phyloP scores from a whole-genome alignment of 2,113 vertebrate species.

The Prionailurus bengalensis region DNA sequence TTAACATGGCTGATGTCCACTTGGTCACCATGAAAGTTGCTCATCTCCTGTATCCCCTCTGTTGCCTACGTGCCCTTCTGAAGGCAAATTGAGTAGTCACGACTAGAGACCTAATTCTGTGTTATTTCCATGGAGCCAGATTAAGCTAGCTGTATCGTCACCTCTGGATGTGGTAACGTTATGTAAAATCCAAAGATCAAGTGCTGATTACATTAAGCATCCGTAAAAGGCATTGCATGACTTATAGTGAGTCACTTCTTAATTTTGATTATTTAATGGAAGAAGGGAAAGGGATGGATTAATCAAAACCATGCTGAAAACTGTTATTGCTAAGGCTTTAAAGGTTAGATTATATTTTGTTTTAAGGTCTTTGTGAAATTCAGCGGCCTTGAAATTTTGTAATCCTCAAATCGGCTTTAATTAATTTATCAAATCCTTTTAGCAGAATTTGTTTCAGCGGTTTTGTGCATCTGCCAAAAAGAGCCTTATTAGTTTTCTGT shows the following conservation, averaged over 20 bases:
- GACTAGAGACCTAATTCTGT: neutral
- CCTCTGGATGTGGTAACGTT: neutral
- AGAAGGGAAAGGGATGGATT: conserved; percentile 36
- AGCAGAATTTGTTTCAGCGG: conserved; percentile 57
- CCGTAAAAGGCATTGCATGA: neutral
- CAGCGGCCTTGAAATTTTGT: conserved; percentile 57
- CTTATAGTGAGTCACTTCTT: neutral
- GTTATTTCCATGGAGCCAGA: neutral
- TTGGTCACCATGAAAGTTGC: neutral
- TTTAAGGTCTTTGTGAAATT: conserved; percentile 71
- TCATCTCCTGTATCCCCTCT: fast-evolving
- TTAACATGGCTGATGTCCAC: neutral
- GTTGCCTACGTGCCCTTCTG: neutral
- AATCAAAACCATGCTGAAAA: conserved; percentile 70
- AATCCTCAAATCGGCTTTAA: conserved; percentile 67
- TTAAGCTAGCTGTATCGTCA: neutral
- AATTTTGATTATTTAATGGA: conserved; percentile 65
- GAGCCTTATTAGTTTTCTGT: conserved; percentile 61
- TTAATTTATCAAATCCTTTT: conserved; percentile 73
- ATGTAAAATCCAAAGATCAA: neutral
- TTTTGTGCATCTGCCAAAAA: conserved; percentile 56
- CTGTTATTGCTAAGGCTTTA: conserved; percentile 44
- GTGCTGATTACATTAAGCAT: neutral
- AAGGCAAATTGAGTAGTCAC: neutral
- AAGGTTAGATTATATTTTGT: conserved; percentile 58